Percentiles rank a stretch among this genome's conserved stretches.
These are phyloP conservation scores for Tachina lurida DNA, from an alignment of 2,888 invertebrate genomes.

Conservation along the genomic window DNA sequence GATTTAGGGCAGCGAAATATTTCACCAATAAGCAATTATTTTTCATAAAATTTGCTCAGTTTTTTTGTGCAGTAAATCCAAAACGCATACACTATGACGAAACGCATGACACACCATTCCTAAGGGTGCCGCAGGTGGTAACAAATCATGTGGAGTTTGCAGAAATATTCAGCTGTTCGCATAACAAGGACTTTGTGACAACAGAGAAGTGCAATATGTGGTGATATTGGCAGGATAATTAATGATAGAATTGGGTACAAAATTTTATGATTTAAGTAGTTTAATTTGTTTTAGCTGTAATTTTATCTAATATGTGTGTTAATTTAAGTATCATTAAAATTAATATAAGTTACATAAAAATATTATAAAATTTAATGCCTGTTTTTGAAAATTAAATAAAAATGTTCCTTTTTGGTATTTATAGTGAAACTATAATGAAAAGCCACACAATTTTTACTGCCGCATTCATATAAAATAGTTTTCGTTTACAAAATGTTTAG, in stretches of 20 bases:
- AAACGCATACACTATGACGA: constrained; percentile 64
- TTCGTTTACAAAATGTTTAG: too few species aligned
- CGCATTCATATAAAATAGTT: too few species aligned
- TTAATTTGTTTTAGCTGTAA: background rate
- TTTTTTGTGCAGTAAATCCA: constrained; percentile 71
- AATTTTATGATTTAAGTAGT: background rate
- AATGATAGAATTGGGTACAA: constrained; percentile 9
- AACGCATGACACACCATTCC: constrained; percentile 71
- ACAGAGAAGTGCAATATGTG: constrained; percentile 61
- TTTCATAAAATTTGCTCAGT: constrained; percentile 75
- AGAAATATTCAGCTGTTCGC: constrained; percentile 65
- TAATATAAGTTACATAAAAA: too few species aligned
- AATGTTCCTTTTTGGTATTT: too few species aligned
- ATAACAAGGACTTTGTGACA: background rate
- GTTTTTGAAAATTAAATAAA: too few species aligned
- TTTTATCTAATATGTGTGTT: too few species aligned
- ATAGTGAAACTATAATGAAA: too few species aligned
- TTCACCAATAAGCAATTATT: constrained; percentile 69
- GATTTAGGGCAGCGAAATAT: background rate
- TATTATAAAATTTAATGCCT: too few species aligned
- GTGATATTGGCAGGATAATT: background rate
- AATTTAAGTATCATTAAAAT: too few species aligned
- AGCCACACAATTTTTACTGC: too few species aligned
- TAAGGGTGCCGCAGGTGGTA: constrained; percentile 69
- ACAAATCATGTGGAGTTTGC: constrained; percentile 73